Base-by-base conservation (phyloP, 2,113 vertebrate genomes). In the Etheostoma spectabile region DNA sequence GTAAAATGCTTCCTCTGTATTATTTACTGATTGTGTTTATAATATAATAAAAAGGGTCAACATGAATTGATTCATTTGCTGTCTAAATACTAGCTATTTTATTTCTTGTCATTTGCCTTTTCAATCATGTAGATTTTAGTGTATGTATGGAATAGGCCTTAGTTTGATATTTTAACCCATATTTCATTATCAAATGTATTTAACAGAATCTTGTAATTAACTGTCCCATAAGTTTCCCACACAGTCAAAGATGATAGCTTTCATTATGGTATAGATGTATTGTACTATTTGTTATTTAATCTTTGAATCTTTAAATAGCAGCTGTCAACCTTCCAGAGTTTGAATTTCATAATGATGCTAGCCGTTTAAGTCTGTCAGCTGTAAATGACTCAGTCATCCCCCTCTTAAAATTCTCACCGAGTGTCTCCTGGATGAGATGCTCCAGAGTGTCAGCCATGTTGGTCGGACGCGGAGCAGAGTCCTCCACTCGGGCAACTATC, bases 401-500 rank as follows among this genome's bases (percentile, higher is more conserved):
- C 12, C 13, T 56, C 3, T 72, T 61, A 3, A 3, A 3, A 33
- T 56, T 63, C 91, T 97, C 95, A 99, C 98, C 98, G 27, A 98
- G 96, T 65, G 97, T 99, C 82, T 99, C 97, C 91, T 97, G 96
- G 91, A 99, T 97, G 86, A 99, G 97, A 27, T 96, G 86, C 79
- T 98, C 97, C 90, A 99, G 91, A 85, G 97, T 98, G 73, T 99
- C 97, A 0, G 95, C 96, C 97, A 99, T 99, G 94, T 95, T 96
- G 88, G 93, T 95, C 86, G 95, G 91, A 95, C 96, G 48, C 87
- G 97, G 71, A 81, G 96, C 96, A 74, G 96, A 96, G 92, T 96
- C 96, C 91, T 99, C 97, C n/a, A 99, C 97, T 85, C 96, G 94
- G 79, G 89, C 96, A 91, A 99, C 97, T 70, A 99, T 99, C 93